Evolutionary conservation across 2,113 vertebrate genomes (phyloP).

Genomic region (Rhabdornis inornatus): DNA sequence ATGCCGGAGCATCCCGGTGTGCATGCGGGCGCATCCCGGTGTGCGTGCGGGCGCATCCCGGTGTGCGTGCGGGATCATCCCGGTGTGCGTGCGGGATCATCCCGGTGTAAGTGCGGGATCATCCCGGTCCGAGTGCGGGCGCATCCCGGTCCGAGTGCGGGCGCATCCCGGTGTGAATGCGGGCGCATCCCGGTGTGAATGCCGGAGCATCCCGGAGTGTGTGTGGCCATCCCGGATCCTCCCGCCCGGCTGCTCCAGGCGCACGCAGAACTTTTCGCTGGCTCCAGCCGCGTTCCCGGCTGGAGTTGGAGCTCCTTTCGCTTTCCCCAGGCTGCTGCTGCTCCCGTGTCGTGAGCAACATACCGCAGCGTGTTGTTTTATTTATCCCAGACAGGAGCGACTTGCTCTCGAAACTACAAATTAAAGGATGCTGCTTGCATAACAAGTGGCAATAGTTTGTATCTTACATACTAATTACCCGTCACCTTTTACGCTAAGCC

Average conservation of each 20-base stretch:
- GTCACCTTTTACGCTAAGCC: background rate
- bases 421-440: conserved; percentile 60
- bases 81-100: too few species aligned
- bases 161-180: background rate
- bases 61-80: background rate
- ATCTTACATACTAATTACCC: conserved; percentile 52
- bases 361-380: conserved; percentile 60
- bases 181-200: accelerated
- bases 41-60: background rate
- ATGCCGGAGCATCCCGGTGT: background rate
- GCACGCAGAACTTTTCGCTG: conserved; percentile 41
- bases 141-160: background rate
- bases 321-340: background rate
- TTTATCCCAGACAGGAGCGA: conserved; percentile 60
- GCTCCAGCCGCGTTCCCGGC: background rate
- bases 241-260: background rate
- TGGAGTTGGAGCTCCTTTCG: background rate
- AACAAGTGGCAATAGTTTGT: conserved; percentile 51
- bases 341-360: background rate
- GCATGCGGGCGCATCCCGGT: background rate
- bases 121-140: accelerated
- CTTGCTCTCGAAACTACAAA: conserved; percentile 54
- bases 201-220: background rate
- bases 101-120: accelerated
- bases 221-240: background rate